These are phyloP conservation scores for Pinna nobilis DNA, from an alignment of 1,140 invertebrate genomes.

Conservation along the genomic window DNA sequence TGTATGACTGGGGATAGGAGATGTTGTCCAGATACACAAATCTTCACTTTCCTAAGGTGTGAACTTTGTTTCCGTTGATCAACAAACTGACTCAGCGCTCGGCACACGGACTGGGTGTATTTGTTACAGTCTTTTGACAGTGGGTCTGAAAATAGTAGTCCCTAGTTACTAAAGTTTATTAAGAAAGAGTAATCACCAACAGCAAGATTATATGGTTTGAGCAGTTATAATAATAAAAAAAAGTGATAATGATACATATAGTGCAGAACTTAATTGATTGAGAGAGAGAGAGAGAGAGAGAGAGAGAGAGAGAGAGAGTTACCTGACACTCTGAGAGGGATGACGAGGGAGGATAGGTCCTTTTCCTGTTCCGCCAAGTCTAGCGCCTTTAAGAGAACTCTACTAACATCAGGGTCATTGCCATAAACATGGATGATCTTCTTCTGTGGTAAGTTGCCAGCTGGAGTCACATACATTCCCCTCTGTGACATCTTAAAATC, in stretches of 20 bases:
- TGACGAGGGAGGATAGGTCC: conserved; percentile 7
- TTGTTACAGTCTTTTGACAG: background rate
- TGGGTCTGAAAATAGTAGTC: conserved; percentile 17
- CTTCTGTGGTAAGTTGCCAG: conserved; percentile 23
- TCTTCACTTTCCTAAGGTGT: background rate
- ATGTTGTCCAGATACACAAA: conserved; percentile 26
- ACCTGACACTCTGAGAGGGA: conserved; percentile 27
- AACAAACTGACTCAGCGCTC: background rate
- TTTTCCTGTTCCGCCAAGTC: conserved; percentile 12
- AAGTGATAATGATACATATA: too few species aligned
- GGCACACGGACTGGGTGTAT: background rate
- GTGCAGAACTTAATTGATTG: too few species aligned
- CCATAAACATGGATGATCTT: conserved; percentile 24
- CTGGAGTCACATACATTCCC: conserved; percentile 28
- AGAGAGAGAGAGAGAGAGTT: background rate
- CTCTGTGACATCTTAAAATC: conserved; percentile 23
- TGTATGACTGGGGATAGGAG: conserved; percentile 6
- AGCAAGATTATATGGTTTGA: too few species aligned
- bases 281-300: background rate
- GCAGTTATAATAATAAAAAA: too few species aligned
- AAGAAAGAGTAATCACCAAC: too few species aligned
- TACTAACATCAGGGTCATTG: background rate
- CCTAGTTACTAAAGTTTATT: too few species aligned
- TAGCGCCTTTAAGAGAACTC: conserved; percentile 5
- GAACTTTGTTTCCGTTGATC: background rate